phyloP scores from a whole-genome alignment of 2,113 vertebrate genomes.

The Rhinoptilus africanus region DNA sequence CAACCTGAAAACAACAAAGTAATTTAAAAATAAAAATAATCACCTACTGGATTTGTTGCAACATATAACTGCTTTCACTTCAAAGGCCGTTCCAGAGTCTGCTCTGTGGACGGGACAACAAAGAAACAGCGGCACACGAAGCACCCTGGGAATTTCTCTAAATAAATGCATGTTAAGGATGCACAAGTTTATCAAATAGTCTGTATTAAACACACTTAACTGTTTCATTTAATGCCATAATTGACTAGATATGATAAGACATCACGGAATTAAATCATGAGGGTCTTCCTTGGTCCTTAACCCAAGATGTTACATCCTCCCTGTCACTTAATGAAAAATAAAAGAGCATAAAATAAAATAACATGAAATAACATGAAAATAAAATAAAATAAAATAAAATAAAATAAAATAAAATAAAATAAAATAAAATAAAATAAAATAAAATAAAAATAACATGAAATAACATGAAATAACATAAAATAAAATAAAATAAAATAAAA shows the following conservation, averaged over 20 bases:
- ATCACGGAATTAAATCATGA: background rate
- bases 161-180: background rate
- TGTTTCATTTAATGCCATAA: background rate
- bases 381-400: background rate
- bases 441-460: too few species aligned
- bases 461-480: too few species aligned
- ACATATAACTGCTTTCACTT: background rate
- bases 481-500: too few species aligned
- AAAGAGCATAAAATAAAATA: background rate
- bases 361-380: too few species aligned
- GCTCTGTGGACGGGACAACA: background rate
- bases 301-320: background rate
- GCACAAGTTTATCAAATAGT: background rate
- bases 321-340: background rate
- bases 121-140: background rate
- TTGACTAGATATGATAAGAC: background rate
- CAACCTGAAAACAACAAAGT: background rate
- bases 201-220: background rate
- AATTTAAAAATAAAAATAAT: background rate
- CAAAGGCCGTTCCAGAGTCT: background rate
- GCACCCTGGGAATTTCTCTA: background rate
- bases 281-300: background rate
- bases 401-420: too few species aligned
- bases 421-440: too few species aligned
- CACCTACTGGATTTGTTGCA: fast-evolving